A percentile compares a stretch with the other conserved stretches of the same genome.
Evolutionary conservation across 2,888 invertebrate species (phyloP).

Genomic region (Diploptera punctata): DNA sequence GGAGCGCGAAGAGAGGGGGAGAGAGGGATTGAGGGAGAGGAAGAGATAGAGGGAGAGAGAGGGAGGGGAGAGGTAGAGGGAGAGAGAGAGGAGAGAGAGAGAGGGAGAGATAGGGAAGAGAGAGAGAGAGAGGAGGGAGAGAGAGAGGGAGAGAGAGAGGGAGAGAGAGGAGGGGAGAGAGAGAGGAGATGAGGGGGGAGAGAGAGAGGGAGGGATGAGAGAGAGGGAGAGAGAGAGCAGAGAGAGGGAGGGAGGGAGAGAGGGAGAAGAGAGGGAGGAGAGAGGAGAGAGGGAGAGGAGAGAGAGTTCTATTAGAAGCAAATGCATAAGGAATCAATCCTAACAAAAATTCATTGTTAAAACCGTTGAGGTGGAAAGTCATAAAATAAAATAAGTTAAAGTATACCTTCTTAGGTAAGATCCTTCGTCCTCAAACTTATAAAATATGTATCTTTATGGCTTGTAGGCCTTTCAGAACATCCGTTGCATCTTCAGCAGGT

Average conservation of each 20-base stretch:
- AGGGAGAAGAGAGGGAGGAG: background rate
- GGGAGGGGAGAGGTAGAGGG: background rate
- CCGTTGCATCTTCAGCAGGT: too few species aligned
- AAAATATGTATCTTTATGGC: too few species aligned
- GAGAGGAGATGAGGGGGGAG: background rate
- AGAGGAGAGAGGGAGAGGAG: background rate
- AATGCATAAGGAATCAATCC: background rate
- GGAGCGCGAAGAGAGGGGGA: too few species aligned
- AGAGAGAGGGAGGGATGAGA: background rate
- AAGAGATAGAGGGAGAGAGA: background rate
- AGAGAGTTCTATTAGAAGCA: background rate
- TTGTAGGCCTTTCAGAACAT: too few species aligned
- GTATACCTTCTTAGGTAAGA: too few species aligned
- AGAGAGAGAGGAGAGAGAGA: background rate
- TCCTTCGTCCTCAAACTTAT: too few species aligned
- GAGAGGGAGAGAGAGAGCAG: background rate
- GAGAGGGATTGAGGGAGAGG: background rate
- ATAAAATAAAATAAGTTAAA: too few species aligned
- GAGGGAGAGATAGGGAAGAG: background rate
- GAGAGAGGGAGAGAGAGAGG: background rate
- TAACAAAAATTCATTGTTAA: too few species aligned
- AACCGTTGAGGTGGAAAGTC: too few species aligned
- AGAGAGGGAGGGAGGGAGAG: background rate
- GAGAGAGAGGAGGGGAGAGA: background rate
- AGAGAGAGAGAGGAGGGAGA: background rate